phyloP scores from a whole-genome alignment of 2,113 vertebrate genomes.

The Notiomystis cincta region DNA sequence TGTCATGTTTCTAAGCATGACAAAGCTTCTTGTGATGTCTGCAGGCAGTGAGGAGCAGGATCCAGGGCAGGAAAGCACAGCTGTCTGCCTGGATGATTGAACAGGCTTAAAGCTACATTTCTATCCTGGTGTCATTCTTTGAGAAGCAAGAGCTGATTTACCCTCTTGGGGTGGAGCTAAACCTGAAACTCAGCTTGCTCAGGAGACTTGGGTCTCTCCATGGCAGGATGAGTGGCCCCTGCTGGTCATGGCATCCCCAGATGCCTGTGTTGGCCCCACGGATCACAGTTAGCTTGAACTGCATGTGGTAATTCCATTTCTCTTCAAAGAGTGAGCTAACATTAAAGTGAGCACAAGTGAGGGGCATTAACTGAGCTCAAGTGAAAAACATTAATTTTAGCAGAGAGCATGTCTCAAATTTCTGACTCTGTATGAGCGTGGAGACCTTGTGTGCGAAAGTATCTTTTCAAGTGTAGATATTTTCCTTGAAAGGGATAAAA shows the following conservation, averaged over 20 bases:
- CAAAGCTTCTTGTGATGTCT: not conserved
- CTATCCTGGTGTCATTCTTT: not conserved
- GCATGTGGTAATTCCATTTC: not conserved
- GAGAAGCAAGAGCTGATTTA: not conserved
- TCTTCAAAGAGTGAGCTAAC: not conserved
- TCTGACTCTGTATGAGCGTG: not conserved
- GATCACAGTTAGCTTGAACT: not conserved
- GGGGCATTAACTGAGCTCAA: not conserved
- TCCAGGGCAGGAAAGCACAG: not conserved
- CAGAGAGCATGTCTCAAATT: not conserved
- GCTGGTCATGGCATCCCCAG: accelerated
- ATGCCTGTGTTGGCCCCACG: accelerated
- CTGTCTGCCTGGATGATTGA: not conserved
- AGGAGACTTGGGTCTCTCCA: not conserved
- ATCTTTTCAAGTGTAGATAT: not conserved
- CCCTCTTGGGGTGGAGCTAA: not conserved
- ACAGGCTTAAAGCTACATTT: not conserved
- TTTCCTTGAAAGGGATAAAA: not conserved
- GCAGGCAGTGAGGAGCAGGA: not conserved
- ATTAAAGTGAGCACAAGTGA: not conserved
- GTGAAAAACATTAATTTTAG: not conserved
- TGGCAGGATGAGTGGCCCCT: not conserved
- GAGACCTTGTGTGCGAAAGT: not conserved
- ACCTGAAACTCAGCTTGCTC: not conserved
- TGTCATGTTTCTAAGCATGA: not conserved